A percentile compares a stretch with the other conserved stretches of the same genome.
Conservation (phyloP, 2,113 vertebrate genomes). For the Empidonax traillii region DNA sequence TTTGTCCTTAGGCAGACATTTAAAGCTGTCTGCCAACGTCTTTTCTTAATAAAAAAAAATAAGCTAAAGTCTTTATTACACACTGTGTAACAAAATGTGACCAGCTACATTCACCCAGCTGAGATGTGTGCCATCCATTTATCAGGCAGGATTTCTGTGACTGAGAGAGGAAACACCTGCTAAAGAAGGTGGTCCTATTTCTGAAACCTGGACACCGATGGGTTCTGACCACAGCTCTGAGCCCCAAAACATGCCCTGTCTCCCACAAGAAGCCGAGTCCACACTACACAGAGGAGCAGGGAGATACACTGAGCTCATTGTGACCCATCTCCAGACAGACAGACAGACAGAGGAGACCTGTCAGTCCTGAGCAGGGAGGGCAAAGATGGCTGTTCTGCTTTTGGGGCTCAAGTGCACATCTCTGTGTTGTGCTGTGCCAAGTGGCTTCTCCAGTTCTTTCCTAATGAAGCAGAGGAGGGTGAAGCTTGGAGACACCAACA, state of each 20-base stretch:
- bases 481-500: background rate
- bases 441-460: background rate
- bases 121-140: background rate
- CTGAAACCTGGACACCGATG: background rate
- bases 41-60: constrained; percentile 60
- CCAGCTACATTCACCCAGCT: background rate
- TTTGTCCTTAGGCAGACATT: constrained; percentile 71
- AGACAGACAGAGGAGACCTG: background rate
- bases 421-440: background rate
- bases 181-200: background rate
- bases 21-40: constrained; percentile 57
- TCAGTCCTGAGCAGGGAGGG: background rate
- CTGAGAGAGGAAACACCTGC: background rate
- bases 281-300: background rate
- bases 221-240: background rate
- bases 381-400: background rate
- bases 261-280: background rate
- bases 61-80: constrained; percentile 67
- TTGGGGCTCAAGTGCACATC: background rate
- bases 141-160: background rate
- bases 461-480: background rate
- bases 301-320: background rate
- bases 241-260: fast-evolving
- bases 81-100: constrained; percentile 4
- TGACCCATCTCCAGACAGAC: background rate